These are phyloP conservation scores for Cariama cristata DNA, from an alignment of 2,113 vertebrate species.

Conservation along the genomic window DNA sequence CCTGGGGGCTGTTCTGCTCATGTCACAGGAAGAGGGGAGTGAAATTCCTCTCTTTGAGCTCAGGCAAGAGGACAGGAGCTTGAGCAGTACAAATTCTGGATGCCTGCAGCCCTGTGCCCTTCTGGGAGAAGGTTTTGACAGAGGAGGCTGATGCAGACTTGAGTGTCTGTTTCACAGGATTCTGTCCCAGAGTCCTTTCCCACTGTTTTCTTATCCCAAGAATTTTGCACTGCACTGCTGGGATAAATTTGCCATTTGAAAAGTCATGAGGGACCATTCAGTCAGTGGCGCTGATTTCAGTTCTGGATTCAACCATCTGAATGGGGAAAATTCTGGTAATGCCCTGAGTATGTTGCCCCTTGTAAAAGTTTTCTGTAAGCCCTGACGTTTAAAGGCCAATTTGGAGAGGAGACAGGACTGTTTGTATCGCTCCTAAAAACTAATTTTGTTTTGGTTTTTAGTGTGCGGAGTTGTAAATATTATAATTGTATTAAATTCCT, in stretches of 20 bases:
- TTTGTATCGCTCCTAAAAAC: not conserved
- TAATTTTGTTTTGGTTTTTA: not conserved
- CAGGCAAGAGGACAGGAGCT: not conserved
- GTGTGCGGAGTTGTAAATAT: not conserved
- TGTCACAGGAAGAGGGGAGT: accelerated
- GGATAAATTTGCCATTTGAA: not conserved
- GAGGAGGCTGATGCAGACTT: not conserved
- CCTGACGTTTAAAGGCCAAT: not conserved
- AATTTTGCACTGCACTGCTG: not conserved
- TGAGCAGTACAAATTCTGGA: not conserved
- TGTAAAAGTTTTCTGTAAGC: not conserved
- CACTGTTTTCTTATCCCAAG: not conserved
- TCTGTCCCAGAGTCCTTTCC: not conserved
- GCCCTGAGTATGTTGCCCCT: accelerated
- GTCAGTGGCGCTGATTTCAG: too few relatives aligned
- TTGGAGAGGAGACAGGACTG: not conserved
- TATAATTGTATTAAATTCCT: not conserved
- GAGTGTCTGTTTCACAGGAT: accelerated
- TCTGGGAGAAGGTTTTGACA: not conserved
- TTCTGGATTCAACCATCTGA: not conserved
- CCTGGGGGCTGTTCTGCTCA: not conserved
- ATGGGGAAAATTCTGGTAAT: not conserved
- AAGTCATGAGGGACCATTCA: not conserved
- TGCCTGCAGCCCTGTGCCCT: not conserved
- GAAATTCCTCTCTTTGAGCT: not conserved